Evolutionary conservation across 2,888 invertebrate genomes (phyloP).

Genomic region (Thymelicus lineola): DNA sequence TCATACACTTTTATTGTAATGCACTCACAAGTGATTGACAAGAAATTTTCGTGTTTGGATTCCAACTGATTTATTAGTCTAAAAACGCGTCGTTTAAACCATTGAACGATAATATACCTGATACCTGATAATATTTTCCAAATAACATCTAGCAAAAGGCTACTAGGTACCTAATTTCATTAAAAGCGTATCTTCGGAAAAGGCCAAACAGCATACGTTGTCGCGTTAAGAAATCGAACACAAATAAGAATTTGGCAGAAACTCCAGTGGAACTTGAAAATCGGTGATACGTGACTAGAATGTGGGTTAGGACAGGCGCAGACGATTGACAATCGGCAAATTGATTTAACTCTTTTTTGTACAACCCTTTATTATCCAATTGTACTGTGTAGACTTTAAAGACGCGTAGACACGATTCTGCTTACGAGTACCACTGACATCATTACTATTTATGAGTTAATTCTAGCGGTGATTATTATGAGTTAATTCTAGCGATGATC

Average conservation of each 20-base stretch:
- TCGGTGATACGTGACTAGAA: constrained; percentile 66
- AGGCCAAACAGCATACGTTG: constrained; percentile 57
- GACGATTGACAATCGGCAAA: constrained; percentile 14
- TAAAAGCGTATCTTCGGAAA: constrained; percentile 58
- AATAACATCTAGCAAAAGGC: no score
- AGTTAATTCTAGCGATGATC: no score
- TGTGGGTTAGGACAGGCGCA: constrained; percentile 40
- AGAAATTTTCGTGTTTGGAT: no score
- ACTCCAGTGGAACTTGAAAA: constrained; percentile 66
- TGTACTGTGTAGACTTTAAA: no score
- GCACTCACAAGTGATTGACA: no score
- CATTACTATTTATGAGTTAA: no score
- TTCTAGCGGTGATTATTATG: no score
- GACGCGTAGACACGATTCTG: background rate
- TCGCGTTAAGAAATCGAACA: constrained; percentile 51
- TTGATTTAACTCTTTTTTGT: constrained; percentile 11
- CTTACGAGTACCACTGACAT: background rate
- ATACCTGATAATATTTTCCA: no score
- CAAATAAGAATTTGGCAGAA: constrained; percentile 61
- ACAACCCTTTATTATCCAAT: background rate
- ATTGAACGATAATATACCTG: no score
- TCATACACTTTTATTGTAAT: background rate
- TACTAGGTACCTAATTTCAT: constrained; percentile 57
- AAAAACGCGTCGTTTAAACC: no score
- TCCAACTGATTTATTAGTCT: no score